A percentile compares a stretch with the other conserved stretches of the same genome.
Evolutionary conservation across 2,797 vertebrate species (phyloP).

Genomic region (Darevskia nairensis): DNA sequence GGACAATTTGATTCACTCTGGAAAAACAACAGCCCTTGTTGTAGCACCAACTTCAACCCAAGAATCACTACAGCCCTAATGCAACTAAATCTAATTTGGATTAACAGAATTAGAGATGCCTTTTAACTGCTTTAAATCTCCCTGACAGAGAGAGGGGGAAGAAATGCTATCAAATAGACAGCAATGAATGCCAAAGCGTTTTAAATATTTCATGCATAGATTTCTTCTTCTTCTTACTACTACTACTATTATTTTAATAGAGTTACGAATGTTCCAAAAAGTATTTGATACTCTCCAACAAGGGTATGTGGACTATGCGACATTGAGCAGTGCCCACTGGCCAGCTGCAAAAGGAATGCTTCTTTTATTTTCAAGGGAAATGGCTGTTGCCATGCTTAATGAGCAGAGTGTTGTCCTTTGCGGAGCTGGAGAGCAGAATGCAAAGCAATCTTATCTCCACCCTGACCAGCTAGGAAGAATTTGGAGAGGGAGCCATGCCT

Average conservation of each 20-base stretch:
- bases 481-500: neutral
- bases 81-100: slow-evolving; percentile 6
- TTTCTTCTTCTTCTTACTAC: neutral
- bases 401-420: slow-evolving; percentile 5
- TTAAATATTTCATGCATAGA: neutral
- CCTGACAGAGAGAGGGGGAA: neutral
- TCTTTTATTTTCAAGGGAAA: slow-evolving; percentile 30
- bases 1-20: neutral
- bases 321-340: neutral
- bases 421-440: neutral
- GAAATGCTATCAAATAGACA: neutral
- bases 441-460: neutral
- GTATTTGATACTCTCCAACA: neutral
- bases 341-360: slow-evolving; percentile 32
- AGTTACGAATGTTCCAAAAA: slow-evolving; percentile 4
- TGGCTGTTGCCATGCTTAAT: neutral
- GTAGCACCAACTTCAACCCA: neutral
- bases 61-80: neutral
- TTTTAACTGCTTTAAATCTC: slow-evolving; percentile 15
- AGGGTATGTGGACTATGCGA: slow-evolving; percentile 25
- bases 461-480: neutral
- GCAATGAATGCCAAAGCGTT: slow-evolving; percentile 7
- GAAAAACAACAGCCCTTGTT: neutral
- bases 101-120: slow-evolving; percentile 22
- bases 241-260: slow-evolving; percentile 16